Base-by-base conservation (phyloP, 2,797 vertebrate species). In the Centroberyx gerrardi region DNA sequence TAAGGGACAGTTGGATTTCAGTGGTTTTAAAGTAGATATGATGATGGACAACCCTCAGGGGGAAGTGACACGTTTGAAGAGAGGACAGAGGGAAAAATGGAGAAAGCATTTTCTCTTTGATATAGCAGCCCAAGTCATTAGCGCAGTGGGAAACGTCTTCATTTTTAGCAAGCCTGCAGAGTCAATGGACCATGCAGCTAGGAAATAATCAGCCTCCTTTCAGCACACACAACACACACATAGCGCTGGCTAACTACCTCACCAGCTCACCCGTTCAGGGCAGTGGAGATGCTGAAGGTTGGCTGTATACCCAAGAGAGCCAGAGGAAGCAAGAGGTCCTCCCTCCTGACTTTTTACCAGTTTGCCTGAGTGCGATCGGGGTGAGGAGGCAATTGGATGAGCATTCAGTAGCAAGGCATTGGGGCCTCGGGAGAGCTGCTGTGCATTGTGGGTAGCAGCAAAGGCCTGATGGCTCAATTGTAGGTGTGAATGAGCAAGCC, bases 121-220 rank as follows among this genome's bases (percentile, higher is more conserved):
- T 87, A 70, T 61, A 28, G 69, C 66, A 66, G 74, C 58, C 83
- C 62, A 83, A 63, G 88, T 88, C 80, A 92, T 92, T 90, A 90
- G 53, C 87, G 65, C 68, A 62, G 76, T 64, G 65, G 73, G 80
- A 80, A 79, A 78, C 42, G 48, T 88, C 87, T 89, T 85, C 82
- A 76, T 88, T 87, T 83, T 82, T 71, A 83, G 78, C 71, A 22
- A 71, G 74, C 82, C 77, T 74, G 82, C 70, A 62, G 87, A 90
- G 84, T 79, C 81, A 84, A 76, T 86, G 82, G 70, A 85, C 61
- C 72, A 10, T 64, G 67, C 33, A 66, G 73, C 78, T 51, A 3
- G 69, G 76, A 90, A 88, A 87, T 82, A 89, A 89, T 86, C 78
- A 81, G 71, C 69, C 78, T 74, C 66, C 74, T 68, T 79, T 85